Percentiles rank a stretch among this genome's conserved stretches.
Conservation (phyloP, 2,797 vertebrate genomes). For the Remorina albescens region DNA sequence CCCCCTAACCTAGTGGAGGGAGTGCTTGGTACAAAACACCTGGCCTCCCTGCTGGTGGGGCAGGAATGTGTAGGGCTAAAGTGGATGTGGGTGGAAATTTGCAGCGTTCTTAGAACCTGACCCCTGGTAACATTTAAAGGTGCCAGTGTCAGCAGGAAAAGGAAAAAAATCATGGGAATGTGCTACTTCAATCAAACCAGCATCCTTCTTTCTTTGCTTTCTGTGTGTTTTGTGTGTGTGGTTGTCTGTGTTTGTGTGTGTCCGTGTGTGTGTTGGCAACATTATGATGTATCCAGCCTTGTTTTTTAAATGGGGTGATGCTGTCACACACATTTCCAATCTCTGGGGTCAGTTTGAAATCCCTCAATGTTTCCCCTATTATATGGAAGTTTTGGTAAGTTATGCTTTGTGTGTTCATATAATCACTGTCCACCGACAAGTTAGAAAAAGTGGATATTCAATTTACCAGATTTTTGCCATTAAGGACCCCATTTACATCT, state of each 20-base stretch:
- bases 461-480: background rate
- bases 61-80: constrained; percentile 72
- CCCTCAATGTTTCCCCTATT: background rate
- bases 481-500: background rate
- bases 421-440: background rate
- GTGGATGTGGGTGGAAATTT: constrained; percentile 72
- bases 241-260: background rate
- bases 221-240: constrained; percentile 9
- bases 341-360: constrained; percentile 13
- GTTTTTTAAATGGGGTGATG: constrained; percentile 37
- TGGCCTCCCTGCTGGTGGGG: constrained; percentile 71
- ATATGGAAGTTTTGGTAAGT: background rate
- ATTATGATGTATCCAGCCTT: constrained; percentile 19
- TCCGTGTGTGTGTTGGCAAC: background rate
- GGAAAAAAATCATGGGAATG: constrained; percentile 68
- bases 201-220: constrained; percentile 56
- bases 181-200: constrained; percentile 79
- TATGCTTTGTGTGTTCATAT: background rate
- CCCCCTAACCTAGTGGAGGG: constrained; percentile 3
- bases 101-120: constrained; percentile 72
- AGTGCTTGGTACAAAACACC: constrained; percentile 54
- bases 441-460: background rate
- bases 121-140: constrained; percentile 72
- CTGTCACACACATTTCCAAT: constrained; percentile 26
- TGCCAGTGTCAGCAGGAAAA: constrained; percentile 71